Conservation (phyloP, 2,113 vertebrate genomes). For the Notiomystis cincta region DNA sequence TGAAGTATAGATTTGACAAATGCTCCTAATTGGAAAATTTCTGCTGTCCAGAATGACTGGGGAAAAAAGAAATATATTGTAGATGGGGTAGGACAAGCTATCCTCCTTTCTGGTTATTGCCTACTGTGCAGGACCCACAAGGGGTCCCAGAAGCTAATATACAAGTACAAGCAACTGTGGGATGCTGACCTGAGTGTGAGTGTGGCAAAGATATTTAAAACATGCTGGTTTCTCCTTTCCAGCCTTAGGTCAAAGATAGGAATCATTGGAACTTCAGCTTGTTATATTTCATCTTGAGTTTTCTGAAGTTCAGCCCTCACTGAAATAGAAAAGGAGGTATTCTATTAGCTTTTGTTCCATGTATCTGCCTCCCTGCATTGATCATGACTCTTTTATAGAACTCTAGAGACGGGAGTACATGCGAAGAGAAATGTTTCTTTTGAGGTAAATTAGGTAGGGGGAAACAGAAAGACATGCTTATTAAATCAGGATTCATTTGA, state of each 20-base stretch:
- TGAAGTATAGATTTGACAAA: neutral
- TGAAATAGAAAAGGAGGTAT: neutral
- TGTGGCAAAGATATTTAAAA: neutral
- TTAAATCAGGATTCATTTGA: neutral
- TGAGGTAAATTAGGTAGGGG: neutral
- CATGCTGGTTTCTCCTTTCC: neutral
- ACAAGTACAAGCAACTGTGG: neutral
- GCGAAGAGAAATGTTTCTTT: neutral
- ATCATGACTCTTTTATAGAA: neutral
- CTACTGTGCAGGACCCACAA: neutral
- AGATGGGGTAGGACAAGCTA: neutral
- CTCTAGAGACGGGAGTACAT: neutral
- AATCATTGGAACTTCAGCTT: neutral
- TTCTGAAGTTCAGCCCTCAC: neutral
- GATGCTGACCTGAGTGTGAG: neutral
- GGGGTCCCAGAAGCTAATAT: neutral
- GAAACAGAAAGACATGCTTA: neutral
- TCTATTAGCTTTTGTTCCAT: neutral
- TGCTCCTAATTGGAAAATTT: neutral
- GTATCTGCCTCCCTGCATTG: neutral
- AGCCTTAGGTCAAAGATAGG: neutral
- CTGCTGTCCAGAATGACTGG: neutral
- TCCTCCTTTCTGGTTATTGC: neutral
- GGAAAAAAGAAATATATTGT: neutral
- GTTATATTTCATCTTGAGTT: neutral